Evolutionary conservation across 2,797 vertebrate species (phyloP).

Genomic region (Enteromius radiatus): DNA sequence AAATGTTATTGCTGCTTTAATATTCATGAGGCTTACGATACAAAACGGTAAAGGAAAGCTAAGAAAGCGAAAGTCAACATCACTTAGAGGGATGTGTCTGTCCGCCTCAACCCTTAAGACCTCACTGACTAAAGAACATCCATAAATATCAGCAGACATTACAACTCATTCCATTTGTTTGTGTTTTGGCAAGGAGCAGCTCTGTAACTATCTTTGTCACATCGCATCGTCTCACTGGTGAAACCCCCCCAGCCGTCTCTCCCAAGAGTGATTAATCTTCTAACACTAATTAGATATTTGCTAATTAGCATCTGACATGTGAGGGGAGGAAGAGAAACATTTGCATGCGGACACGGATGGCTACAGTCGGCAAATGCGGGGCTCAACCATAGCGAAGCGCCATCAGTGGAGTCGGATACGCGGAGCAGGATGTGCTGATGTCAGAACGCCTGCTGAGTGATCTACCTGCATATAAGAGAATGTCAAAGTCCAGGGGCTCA

Average conservation of each 20-base stretch:
- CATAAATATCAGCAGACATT: conserved; percentile 23
- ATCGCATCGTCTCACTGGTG: conserved; percentile 77
- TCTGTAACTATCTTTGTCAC: conserved; percentile 55
- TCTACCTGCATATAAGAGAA: conserved; percentile 36
- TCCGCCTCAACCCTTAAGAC: conserved; percentile 20
- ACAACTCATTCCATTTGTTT: conserved; percentile 20
- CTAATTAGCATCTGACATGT: conserved; percentile 92
- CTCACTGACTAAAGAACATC: conserved; percentile 25
- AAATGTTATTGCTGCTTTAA: neutral
- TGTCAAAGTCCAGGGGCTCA: conserved; percentile 29
- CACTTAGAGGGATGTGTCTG: neutral
- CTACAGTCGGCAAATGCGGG: conserved; percentile 78
- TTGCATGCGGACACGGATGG: conserved; percentile 86
- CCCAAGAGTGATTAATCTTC: conserved; percentile 91
- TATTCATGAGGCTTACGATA: neutral
- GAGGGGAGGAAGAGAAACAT: conserved; percentile 89
- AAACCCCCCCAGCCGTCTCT: conserved; percentile 72
- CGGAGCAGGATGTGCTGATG: conserved; percentile 24
- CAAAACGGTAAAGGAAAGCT: neutral
- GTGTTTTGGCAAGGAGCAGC: conserved; percentile 35
- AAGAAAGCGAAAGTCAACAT: neutral
- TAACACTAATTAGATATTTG: conserved; percentile 95
- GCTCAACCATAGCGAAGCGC: conserved; percentile 64
- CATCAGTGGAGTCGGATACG: conserved; percentile 33
- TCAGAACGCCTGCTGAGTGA: conserved; percentile 12